Evolutionary conservation across 2,888 invertebrate genomes (phyloP), one percentile per base, ranked within the genome.

Genomic region (Aleiodes leptofemur): DNA sequence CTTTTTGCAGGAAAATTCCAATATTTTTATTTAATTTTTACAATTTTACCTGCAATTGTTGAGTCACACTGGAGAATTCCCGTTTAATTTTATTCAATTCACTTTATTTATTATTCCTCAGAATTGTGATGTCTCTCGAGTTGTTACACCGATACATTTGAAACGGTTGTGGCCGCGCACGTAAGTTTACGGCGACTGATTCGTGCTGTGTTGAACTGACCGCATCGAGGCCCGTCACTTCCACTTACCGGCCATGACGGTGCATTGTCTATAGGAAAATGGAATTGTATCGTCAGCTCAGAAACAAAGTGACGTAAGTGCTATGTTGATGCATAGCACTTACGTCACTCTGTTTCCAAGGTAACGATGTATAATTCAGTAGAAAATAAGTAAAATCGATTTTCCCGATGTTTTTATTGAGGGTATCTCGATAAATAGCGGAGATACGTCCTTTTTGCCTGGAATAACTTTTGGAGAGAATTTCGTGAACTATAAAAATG

Each of bases 221-320:
- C 43, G 69, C 61, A 14, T 11, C 64, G 61, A 29, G 59, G 59
- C 43, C 76, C 38, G 34, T 70, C 76, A 72, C 69, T 76, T 59
- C 56, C 75, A 68, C 73, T 66, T 16, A 64, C 68, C 72, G 53
- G 55, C 72, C 73, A 70, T 75, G 73, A 75, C 77, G 70, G 51
- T 57, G 61, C 31, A 23, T 57, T 59, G 38, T 55, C 13, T 57
- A 59, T 57, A 59, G 50, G 50, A 38, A 53, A 69, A 34, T 34
- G 5, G 34, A 6, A 6, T 6, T 34, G 0, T 34, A 34, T 34
- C 4, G 6, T 34, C 6, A 6, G 34, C 5, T 34, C 34, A 34
- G 34, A 6, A 34, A 34, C 4, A 34, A 6, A 34, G 34, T 34
- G 34, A 6, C 0, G 1, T 3, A 34, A 34, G 4, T 34, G 34